Evolutionary conservation across 2,888 invertebrate genomes (phyloP).

Genomic region (Osmoderma eremita): DNA sequence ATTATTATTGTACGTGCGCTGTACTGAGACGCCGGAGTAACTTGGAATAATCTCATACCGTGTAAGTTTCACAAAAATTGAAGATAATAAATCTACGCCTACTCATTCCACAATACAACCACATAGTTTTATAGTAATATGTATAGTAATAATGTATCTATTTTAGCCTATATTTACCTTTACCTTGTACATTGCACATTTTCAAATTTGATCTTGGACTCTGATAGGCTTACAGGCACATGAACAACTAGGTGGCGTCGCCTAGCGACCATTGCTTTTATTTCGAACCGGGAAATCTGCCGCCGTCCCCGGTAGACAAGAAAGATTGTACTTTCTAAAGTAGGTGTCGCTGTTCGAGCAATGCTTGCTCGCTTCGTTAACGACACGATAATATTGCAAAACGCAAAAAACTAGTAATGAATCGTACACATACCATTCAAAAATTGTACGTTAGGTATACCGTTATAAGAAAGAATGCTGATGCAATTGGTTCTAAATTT

Average conservation of each 20-base stretch:
- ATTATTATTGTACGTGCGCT: constrained; percentile 7
- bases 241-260: constrained; percentile 30
- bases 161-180: neutral
- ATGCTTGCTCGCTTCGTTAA: neutral
- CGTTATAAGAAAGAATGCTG: no score
- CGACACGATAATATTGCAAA: neutral
- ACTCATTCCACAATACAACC: no score
- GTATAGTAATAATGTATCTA: no score
- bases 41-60: neutral
- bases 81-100: neutral
- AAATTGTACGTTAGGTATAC: no score
- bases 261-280: constrained; percentile 30
- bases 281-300: constrained; percentile 17
- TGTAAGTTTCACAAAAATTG: constrained; percentile 4
- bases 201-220: constrained; percentile 14
- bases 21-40: constrained; percentile 6
- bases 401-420: neutral
- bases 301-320: neutral
- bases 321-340: constrained; percentile 19
- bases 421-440: no score
- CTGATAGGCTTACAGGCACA: constrained; percentile 7
- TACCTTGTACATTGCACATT: constrained; percentile 14
- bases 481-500: no score
- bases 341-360: constrained; percentile 16
- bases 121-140: no score